Base-by-base conservation (phyloP, 1,140 invertebrate genomes). In the Drosophila equinoxialis region DNA sequence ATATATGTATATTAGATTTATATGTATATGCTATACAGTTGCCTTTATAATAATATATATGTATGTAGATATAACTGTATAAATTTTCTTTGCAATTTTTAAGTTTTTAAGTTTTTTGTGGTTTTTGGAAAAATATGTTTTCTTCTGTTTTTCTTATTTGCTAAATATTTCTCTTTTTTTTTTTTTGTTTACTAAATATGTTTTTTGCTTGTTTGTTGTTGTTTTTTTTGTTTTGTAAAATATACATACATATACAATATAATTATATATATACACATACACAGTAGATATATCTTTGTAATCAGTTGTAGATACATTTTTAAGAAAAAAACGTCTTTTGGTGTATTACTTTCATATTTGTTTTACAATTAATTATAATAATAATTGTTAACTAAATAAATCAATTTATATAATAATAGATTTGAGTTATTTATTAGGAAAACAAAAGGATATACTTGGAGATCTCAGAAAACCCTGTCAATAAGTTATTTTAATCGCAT, bases 181-280 rank as follows among this genome's bases (percentile, higher is more conserved):
- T 23, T 1, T 68, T 48, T 7, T 14, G 80, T 84, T 68, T 48
- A 70, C 68, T 78, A 81, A 81, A 72, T 81, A 77, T 82, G 63
- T 78, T 78, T 82, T 30, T 57, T 68, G 78, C 66, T 62, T 48
- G 42, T 69, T 42, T 37, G 30, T 30, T 30, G 23, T 26, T 26
- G 23, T 4, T 26, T 3, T 4, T 26, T 57, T 75, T 67, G 41
- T 37, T 90, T 89, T 90, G 83, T 87, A 86, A 86, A 86, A 86
- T 86, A 87, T 87, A 87, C 80, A 86, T 86, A 87, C 79, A 86
- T 87, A 83, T 89, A 87, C 83, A 86, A 87, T 87, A 83, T 83
- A 76, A 51, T 75, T 76, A 76, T 76, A 58, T 58, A 89, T 81
- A 78, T 66, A 77, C 78, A 70, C 81, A 74, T 83, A 83, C 77